Conservation (phyloP, 2,113 vertebrate species). For the Aramus guarauna region DNA sequence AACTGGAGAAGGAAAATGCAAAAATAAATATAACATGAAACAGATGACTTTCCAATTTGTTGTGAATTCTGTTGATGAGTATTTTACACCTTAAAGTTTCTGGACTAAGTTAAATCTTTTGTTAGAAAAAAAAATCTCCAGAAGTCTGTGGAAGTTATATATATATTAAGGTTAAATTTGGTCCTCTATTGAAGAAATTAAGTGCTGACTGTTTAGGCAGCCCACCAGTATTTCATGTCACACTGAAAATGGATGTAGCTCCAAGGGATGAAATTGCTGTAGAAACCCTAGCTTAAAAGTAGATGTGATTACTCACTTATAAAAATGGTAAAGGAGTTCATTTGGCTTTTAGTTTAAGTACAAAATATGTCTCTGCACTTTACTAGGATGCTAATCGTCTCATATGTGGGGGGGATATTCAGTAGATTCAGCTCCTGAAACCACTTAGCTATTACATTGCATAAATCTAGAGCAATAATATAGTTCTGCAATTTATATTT, state of each 20-base stretch:
- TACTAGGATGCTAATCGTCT: neutral
- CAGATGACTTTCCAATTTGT: neutral
- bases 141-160: neutral
- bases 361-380: constrained; percentile 16
- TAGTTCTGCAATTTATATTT: constrained; percentile 33
- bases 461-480: neutral
- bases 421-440: neutral
- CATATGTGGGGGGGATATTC: neutral
- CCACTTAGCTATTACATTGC: neutral
- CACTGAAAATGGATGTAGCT: neutral
- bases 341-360: constrained; percentile 37
- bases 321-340: neutral
- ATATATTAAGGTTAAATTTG: neutral
- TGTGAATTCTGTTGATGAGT: neutral
- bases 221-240: neutral
- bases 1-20: neutral
- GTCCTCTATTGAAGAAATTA: neutral
- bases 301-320: constrained; percentile 9
- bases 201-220: neutral
- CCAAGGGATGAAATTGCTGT: neutral
- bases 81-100: neutral
- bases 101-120: neutral
- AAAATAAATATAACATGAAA: neutral
- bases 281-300: neutral
- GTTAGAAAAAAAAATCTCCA: neutral